These are phyloP conservation scores for Torymus aiolomorphi DNA, from an alignment of 2,888 invertebrate species.

Conservation along the genomic window DNA sequence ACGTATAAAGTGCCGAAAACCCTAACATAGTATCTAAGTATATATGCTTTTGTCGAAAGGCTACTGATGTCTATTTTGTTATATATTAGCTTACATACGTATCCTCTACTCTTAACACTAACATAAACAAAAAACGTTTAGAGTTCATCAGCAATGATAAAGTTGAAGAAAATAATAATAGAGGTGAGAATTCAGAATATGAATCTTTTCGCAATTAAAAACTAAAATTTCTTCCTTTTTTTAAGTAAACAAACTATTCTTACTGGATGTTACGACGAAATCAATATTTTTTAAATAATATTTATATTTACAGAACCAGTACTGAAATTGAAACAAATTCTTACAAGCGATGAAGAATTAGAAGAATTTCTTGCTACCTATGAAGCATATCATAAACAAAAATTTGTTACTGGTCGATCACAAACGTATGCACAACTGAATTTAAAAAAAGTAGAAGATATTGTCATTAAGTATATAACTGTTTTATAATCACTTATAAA, in stretches of 20 bases:
- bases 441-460: background rate
- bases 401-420: background rate
- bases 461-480: background rate
- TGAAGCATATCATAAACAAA: background rate
- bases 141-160: background rate
- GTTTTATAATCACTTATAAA: background rate
- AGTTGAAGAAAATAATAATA: background rate
- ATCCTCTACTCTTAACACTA: too few relatives aligned
- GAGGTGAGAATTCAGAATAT: background rate
- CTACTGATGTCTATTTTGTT: too few relatives aligned
- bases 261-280: too few relatives aligned
- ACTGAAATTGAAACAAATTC: background rate
- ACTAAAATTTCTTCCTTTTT: too few relatives aligned
- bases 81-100: too few relatives aligned
- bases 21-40: too few relatives aligned
- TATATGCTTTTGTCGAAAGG: too few relatives aligned
- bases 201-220: background rate
- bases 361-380: background rate
- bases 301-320: conserved; percentile 3
- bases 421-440: background rate
- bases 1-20: too few relatives aligned
- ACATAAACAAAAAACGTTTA: too few relatives aligned
- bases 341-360: background rate
- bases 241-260: background rate
- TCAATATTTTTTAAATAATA: too few relatives aligned